Conservation (phyloP, 2,797 vertebrate species). For the Aphelocoma californica region DNA sequence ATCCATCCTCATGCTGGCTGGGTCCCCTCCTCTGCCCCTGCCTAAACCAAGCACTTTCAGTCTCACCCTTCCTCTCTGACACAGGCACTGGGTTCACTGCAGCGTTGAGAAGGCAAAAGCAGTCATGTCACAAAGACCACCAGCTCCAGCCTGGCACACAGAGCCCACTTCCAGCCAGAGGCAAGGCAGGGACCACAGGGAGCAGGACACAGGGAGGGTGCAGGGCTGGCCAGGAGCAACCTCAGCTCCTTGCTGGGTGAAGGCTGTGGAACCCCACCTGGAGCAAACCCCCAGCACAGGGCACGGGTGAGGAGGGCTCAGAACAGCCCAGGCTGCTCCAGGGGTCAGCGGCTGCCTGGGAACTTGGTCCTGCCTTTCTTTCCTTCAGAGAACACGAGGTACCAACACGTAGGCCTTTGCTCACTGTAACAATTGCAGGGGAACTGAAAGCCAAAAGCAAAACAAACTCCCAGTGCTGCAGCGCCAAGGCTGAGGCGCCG, state of each 20-base stretch:
- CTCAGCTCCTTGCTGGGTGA: background rate
- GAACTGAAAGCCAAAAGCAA: background rate
- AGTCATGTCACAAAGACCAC: background rate
- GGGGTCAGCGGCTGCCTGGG: background rate
- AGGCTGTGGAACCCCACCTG: background rate
- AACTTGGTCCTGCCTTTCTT: background rate
- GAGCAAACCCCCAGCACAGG: background rate
- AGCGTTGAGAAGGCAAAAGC: background rate
- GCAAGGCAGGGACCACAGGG: background rate
- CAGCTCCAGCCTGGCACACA: background rate
- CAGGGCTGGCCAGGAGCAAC: background rate
- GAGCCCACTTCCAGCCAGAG: background rate
- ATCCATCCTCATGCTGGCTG: accelerated
- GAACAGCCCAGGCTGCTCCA: background rate
- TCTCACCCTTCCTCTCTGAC: background rate
- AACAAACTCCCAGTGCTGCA: background rate
- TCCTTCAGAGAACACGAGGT: background rate
- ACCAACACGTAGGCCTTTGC: background rate
- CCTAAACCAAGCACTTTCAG: background rate
- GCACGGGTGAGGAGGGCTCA: background rate
- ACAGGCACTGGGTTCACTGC: background rate
- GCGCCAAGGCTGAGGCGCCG: background rate
- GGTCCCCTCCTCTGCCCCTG: background rate
- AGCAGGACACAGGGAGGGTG: background rate
- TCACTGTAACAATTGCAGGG: background rate